Evolutionary conservation across 1,140 invertebrate genomes (phyloP).

Genomic region (Ooceraea biroi): DNA sequence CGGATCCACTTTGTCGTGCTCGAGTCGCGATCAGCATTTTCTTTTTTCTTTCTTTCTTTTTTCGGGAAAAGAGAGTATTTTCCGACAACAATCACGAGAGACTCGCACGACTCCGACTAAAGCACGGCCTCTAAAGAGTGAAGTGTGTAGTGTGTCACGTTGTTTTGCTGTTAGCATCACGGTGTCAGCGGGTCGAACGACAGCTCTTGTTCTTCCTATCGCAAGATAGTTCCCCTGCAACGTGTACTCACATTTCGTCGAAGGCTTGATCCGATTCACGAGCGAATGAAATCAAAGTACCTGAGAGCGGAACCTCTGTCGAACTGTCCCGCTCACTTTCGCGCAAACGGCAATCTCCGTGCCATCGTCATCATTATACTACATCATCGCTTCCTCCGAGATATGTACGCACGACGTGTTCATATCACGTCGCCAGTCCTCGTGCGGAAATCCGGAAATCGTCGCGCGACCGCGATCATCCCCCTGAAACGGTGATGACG

Average conservation of each 20-base stretch:
- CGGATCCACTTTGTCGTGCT: slow-evolving; percentile 1
- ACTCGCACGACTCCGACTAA: slow-evolving; percentile 61
- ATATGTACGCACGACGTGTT: neutral
- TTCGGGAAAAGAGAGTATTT: slow-evolving; percentile 41
- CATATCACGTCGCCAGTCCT: slow-evolving; percentile 8
- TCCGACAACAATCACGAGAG: slow-evolving; percentile 56
- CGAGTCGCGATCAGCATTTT: neutral
- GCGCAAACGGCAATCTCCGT: neutral
- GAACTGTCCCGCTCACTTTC: neutral
- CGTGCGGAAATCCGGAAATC: neutral
- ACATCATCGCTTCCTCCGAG: neutral
- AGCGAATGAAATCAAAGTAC: slow-evolving; percentile 41
- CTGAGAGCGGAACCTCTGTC: neutral
- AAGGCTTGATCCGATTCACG: slow-evolving; percentile 73
- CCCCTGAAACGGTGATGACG: neutral
- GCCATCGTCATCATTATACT: neutral
- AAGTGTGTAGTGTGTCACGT: slow-evolving; percentile 66
- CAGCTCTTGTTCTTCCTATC: slow-evolving; percentile 62
- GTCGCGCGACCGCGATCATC: too few relatives aligned
- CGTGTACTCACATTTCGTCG: slow-evolving; percentile 82
- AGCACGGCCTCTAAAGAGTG: slow-evolving; percentile 70
- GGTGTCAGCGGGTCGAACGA: slow-evolving; percentile 33
- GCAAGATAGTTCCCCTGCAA: slow-evolving; percentile 53
- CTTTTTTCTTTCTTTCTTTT: too few relatives aligned
- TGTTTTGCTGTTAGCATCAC: slow-evolving; percentile 51